Conservation (phyloP, 2,888 invertebrate genomes). For the Camptogramma bilineatum region DNA sequence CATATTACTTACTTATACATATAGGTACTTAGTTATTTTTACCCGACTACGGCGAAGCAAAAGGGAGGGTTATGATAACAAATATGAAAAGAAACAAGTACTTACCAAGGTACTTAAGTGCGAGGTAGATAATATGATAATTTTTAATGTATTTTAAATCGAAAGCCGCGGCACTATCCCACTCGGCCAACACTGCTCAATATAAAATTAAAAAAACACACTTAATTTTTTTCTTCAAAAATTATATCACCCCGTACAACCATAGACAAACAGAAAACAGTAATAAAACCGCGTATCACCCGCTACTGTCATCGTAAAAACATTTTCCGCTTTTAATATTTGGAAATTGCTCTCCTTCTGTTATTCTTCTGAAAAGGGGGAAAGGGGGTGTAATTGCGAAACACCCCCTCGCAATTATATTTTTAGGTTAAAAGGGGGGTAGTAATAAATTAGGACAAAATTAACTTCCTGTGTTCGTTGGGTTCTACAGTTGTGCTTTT, state of each 20-base stretch:
- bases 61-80: too few relatives aligned
- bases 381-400: slow-evolving; percentile 27
- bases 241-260: slow-evolving; percentile 20
- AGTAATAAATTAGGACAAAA: slow-evolving; percentile 33
- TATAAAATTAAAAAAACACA: too few relatives aligned
- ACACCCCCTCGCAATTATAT: slow-evolving; percentile 26
- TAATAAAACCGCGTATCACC: slow-evolving; percentile 58
- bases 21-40: too few relatives aligned
- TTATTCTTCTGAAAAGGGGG: slow-evolving; percentile 26
- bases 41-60: too few relatives aligned
- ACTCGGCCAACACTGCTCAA: too few relatives aligned
- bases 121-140: too few relatives aligned
- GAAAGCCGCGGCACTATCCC: too few relatives aligned
- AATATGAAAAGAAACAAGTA: too few relatives aligned
- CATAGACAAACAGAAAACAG: slow-evolving; percentile 34
- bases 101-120: too few relatives aligned
- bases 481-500: background rate
- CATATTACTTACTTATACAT: too few relatives aligned
- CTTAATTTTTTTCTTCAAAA: background rate
- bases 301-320: slow-evolving; percentile 71
- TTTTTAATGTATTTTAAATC: too few relatives aligned
- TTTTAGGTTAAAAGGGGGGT: slow-evolving; percentile 23
- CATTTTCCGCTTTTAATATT: slow-evolving; percentile 73
- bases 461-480: slow-evolving; percentile 26
- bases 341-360: slow-evolving; percentile 58